Percentiles rank a stretch among this genome's conserved stretches.
Conservation (phyloP, 2,888 invertebrate species). For the Dasypogon diadema region DNA sequence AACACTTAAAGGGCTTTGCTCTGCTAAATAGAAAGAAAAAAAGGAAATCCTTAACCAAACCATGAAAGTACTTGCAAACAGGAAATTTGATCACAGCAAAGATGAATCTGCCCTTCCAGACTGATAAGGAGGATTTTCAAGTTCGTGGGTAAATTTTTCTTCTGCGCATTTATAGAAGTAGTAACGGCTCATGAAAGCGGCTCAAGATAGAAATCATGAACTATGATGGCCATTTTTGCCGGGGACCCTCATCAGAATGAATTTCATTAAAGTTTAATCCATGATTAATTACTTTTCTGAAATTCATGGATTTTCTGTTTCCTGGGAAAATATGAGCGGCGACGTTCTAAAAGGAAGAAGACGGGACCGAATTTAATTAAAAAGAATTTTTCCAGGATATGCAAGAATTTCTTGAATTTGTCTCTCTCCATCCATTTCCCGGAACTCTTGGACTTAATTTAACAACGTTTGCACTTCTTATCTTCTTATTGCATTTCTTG, state of each 20-base stretch:
- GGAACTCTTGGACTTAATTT: background rate
- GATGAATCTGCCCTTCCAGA: conserved; percentile 14
- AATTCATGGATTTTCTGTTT: conserved; percentile 22
- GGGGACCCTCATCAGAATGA: background rate
- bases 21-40: background rate
- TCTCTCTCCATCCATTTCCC: background rate
- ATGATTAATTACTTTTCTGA: conserved; percentile 35
- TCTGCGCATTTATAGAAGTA: background rate
- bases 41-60: conserved; percentile 16
- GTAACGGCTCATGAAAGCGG: background rate
- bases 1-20: background rate
- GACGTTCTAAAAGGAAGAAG: background rate
- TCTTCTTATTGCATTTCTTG: background rate
- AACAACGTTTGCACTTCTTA: background rate
- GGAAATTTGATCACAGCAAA: conserved; percentile 36
- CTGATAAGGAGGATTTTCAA: background rate
- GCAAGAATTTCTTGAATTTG: conserved; percentile 1
- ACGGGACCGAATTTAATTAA: background rate
- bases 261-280: conserved; percentile 42
- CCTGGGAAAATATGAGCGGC: conserved; percentile 9
- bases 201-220: background rate
- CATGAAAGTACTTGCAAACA: conserved; percentile 15
- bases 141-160: background rate
- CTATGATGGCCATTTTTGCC: background rate
- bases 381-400: background rate